phyloP scores from a whole-genome alignment of 2,113 vertebrate genomes.

The Tretioscincus oriximinensis region DNA sequence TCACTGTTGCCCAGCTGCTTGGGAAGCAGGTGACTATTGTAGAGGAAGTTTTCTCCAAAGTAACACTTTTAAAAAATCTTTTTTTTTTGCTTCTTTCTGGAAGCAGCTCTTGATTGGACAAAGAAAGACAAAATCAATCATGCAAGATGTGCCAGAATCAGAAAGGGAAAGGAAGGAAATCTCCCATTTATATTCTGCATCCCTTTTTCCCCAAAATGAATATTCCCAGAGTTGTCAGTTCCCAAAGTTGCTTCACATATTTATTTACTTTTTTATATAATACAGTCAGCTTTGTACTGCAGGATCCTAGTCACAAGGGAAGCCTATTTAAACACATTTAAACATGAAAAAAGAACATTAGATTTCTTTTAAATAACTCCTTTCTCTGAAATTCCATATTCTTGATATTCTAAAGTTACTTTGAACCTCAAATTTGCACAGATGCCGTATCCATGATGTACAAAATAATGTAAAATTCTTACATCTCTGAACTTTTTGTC shows the following conservation, averaged over 20 bases:
- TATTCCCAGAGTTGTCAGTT: slow-evolving; percentile 26
- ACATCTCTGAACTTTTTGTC: neutral
- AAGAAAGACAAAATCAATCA: neutral
- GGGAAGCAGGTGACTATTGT: no score
- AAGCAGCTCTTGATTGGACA: neutral
- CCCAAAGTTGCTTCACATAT: slow-evolving; percentile 30
- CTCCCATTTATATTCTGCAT: fast-evolving
- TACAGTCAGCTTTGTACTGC: slow-evolving; percentile 38
- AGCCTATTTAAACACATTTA: slow-evolving; percentile 46
- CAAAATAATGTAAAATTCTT: neutral
- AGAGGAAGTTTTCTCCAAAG: no score
- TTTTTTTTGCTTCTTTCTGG: no score
- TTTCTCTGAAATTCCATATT: neutral
- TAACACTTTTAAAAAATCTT: no score
- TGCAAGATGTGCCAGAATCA: neutral
- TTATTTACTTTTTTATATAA: slow-evolving; percentile 14
- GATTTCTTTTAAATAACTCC: neutral
- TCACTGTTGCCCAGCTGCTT: no score
- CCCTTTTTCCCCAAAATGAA: slow-evolving; percentile 11
- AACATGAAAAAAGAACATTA: slow-evolving; percentile 40
- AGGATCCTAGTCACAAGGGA: slow-evolving; percentile 41
- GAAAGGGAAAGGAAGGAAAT: neutral
- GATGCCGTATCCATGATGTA: neutral
- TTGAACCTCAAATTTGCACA: slow-evolving; percentile 16
- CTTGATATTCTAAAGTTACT: neutral